A percentile compares a stretch with the other conserved stretches of the same genome.
Evolutionary conservation across 2,797 vertebrate genomes (phyloP).

Genomic region (Remorina albescens): DNA sequence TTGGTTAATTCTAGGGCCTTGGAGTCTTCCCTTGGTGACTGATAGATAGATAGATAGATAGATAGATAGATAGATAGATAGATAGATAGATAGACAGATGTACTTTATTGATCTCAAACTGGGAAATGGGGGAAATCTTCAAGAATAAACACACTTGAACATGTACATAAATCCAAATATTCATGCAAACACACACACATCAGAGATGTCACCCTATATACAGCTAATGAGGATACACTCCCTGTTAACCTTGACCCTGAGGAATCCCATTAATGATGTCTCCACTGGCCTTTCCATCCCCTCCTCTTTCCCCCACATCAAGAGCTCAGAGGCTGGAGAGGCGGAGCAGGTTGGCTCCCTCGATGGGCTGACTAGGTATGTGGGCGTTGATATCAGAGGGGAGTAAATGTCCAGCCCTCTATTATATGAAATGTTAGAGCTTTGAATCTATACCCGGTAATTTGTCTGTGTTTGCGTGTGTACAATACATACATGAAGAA

Average conservation of each 20-base stretch:
- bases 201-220: conserved; percentile 71
- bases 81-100: no score
- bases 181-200: conserved; percentile 37
- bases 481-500: neutral
- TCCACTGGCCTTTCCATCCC: conserved; percentile 60
- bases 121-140: conserved; percentile 56
- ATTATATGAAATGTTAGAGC: conserved; percentile 69
- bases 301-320: conserved; percentile 59
- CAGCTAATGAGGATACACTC: conserved; percentile 82
- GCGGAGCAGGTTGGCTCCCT: conserved; percentile 47
- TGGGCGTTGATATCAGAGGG: conserved; percentile 4
- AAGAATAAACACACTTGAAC: conserved; percentile 49
- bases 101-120: no score
- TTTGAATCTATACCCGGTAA: conserved; percentile 23
- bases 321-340: conserved; percentile 43
- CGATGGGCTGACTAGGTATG: conserved; percentile 27
- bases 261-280: conserved; percentile 72
- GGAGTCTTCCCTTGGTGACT: conserved; percentile 68
- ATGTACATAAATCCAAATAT: conserved; percentile 46
- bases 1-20: conserved; percentile 72
- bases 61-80: no score
- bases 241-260: conserved; percentile 75
- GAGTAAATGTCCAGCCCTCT: conserved; percentile 42
- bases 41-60: conserved; percentile 32
- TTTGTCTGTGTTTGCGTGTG: conserved; percentile 3